phyloP scores from a whole-genome alignment of 2,113 vertebrate genomes.

The Xenopus tropicalis region UCB_Xtro_10.0 CM004449.2:101108501-101109000 shows the following conservation, averaged over 20 bases:
- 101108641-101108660: not conserved
- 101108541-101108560: too few species aligned
- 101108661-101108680: not conserved
- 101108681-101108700: not conserved
- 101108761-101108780: slow-evolving; percentile 2
- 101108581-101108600: too few species aligned
- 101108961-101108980: too few species aligned
- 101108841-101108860: not conserved
- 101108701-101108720: not conserved
- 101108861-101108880: not conserved
- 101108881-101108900: not conserved
- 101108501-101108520: too few species aligned
- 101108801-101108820: not conserved
- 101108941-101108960: not conserved
- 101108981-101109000: too few species aligned
- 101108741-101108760: slow-evolving; percentile 5
- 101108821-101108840: not conserved
- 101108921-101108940: not conserved
- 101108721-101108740: not conserved
- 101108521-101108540: too few species aligned
- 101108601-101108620: not conserved
- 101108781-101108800: not conserved
- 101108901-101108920: not conserved
- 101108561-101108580: too few species aligned
- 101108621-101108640: not conserved